phyloP scores from a whole-genome alignment of 2,797 vertebrate species.

The Neosilurus hyrtlii region DNA sequence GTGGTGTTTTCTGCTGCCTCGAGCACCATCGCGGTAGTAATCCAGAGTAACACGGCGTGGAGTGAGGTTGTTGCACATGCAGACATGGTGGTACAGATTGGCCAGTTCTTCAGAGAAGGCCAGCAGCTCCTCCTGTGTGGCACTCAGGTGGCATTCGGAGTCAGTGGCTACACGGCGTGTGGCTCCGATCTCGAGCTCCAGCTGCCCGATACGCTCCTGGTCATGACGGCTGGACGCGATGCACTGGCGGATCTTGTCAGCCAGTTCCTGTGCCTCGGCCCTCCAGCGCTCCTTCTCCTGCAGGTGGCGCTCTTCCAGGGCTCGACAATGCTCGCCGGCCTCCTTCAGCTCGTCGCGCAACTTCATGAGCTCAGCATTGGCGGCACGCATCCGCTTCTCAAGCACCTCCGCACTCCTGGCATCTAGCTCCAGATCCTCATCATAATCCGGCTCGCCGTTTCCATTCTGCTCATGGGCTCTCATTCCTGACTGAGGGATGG shows the following conservation, averaged over 20 bases:
- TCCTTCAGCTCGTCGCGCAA: conserved; percentile 74
- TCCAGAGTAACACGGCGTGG: conserved; percentile 82
- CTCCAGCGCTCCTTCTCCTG: conserved; percentile 78
- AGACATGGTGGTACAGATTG: conserved; percentile 83
- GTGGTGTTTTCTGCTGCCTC: conserved; percentile 56
- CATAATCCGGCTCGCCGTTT: conserved; percentile 39
- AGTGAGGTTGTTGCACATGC: conserved; percentile 80
- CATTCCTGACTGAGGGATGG: conserved; percentile 33
- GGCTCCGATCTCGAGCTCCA: conserved; percentile 79
- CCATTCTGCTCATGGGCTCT: conserved; percentile 51
- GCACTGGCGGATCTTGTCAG: conserved; percentile 78
- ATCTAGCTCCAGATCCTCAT: conserved; percentile 69
- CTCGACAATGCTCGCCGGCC: conserved; percentile 67
- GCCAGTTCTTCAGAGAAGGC: conserved; percentile 84
- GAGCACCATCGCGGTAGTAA: conserved; percentile 74
- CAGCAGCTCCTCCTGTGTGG: conserved; percentile 82
- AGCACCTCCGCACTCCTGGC: conserved; percentile 72
- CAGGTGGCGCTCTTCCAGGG: conserved; percentile 71
- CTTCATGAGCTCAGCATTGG: conserved; percentile 71
- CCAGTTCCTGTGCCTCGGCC: conserved; percentile 73
- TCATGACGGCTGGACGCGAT: conserved; percentile 76
- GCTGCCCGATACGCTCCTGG: conserved; percentile 75
- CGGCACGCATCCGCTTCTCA: conserved; percentile 70
- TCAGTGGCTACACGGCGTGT: conserved; percentile 75
- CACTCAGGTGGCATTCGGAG: conserved; percentile 76